These are phyloP conservation scores for Drosophila bocqueti DNA, from an alignment of 1,140 invertebrate genomes.

Conservation along the genomic window DNA sequence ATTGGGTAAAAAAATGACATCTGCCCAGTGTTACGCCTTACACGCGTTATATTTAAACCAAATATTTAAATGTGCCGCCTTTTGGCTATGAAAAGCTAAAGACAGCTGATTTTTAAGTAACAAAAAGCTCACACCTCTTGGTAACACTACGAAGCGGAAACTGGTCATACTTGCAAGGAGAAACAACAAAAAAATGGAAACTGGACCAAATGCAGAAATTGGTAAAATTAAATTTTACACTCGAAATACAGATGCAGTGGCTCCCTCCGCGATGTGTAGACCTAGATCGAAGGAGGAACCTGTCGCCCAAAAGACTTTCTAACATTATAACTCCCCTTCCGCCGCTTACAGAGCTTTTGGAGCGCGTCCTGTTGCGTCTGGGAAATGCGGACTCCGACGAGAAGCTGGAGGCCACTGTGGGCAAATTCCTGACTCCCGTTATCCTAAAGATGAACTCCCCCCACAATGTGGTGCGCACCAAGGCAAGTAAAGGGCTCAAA, in stretches of 20 bases:
- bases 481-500: constrained; percentile 85
- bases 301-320: background rate
- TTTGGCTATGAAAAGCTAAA: constrained; percentile 5
- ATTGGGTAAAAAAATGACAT: too few species aligned
- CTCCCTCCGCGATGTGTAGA: background rate
- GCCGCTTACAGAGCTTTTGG: constrained; percentile 89
- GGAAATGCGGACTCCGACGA: constrained; percentile 95
- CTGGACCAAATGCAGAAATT: constrained; percentile 76
- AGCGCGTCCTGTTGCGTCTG: constrained; percentile 94
- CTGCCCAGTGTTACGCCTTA: too few species aligned
- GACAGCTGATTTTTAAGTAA: background rate
- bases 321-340: background rate
- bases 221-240: constrained; percentile 52
- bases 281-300: background rate
- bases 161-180: constrained; percentile 23
- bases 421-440: constrained; percentile 95
- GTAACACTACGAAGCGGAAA: constrained; percentile 25
- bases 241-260: background rate
- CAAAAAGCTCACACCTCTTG: background rate
- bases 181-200: constrained; percentile 76
- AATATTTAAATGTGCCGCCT: background rate
- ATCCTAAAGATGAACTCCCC: constrained; percentile 94
- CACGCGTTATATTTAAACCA: background rate
- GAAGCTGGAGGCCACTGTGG: constrained; percentile 92
- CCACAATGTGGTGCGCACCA: constrained; percentile 93